phyloP scores from a whole-genome alignment of 64 coral and sea anemone species.

The Montipora efflorescens region DNA sequence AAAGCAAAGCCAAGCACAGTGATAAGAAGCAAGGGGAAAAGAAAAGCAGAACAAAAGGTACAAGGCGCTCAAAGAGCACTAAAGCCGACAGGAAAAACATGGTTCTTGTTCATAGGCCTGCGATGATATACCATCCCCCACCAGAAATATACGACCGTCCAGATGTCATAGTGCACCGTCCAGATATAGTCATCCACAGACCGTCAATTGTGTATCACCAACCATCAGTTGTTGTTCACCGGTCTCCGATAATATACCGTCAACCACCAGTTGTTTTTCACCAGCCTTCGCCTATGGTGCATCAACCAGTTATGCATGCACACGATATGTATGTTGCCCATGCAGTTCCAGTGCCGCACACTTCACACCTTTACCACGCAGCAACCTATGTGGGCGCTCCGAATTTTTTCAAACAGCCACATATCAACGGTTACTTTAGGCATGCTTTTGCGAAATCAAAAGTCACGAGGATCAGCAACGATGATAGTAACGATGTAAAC shows the following conservation, averaged over 20 bases:
- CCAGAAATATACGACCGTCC: slow-evolving; percentile 97
- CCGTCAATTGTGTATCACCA: slow-evolving; percentile 97
- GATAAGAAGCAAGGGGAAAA: not conserved
- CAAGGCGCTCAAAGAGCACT: slow-evolving; percentile 2
- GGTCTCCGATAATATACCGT: slow-evolving; percentile 88
- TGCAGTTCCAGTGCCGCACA: slow-evolving; percentile 47
- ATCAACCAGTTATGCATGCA: slow-evolving; percentile 81
- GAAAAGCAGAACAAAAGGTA: not conserved
- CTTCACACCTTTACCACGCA: slow-evolving; percentile 37
- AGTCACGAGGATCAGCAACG: slow-evolving; percentile 27
- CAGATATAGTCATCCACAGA: slow-evolving; percentile 86
- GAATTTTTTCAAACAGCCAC: slow-evolving; percentile 3
- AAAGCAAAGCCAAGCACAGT: not conserved
- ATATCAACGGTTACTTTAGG: slow-evolving; percentile 5
- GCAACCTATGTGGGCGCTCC: slow-evolving; percentile 63
- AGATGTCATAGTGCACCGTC: slow-evolving; percentile 87
- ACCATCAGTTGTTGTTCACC: slow-evolving; percentile 90
- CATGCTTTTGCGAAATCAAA: slow-evolving; percentile 75
- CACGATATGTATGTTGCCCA: slow-evolving; percentile 87
- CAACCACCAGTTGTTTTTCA: slow-evolving; percentile 96
- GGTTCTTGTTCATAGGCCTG: slow-evolving; percentile 89
- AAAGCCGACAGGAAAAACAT: slow-evolving; percentile 85
- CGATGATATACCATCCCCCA: slow-evolving; percentile 96
- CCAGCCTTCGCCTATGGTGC: slow-evolving; percentile 88
- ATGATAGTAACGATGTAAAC: not conserved